phyloP scores from a whole-genome alignment of 2,888 invertebrate species.

The Girardia tigrina region DNA sequence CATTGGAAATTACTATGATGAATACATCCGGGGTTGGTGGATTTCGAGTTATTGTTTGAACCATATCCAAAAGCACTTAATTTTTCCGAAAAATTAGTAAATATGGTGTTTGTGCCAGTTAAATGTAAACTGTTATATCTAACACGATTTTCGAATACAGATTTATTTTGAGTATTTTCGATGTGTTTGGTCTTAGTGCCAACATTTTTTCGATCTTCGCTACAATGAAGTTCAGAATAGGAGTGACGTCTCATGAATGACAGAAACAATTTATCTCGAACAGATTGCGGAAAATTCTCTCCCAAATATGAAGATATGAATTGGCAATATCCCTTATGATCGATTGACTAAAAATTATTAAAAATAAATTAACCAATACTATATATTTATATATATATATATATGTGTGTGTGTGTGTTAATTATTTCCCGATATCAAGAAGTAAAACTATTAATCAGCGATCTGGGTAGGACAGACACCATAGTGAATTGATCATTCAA shows the following conservation, averaged over 20 bases:
- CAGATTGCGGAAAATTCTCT: not conserved
- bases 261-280: constrained; percentile 26
- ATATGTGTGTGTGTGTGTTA: no score
- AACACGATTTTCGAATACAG: not conserved
- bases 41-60: not conserved
- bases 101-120: not conserved
- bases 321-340: not conserved
- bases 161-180: not conserved
- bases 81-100: not conserved
- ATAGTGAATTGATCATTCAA: no score
- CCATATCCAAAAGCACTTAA: not conserved
- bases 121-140: not conserved
- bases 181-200: not conserved
- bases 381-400: no score
- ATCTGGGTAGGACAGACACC: no score
- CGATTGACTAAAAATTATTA: constrained; percentile 21
- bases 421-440: no score
- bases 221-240: not conserved
- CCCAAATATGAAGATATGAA: not conserved
- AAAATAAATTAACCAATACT: no score
- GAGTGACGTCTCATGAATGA: constrained; percentile 21
- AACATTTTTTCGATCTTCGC: not conserved
- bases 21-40: not conserved
- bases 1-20: not conserved
- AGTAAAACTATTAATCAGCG: no score